Evolutionary conservation across 1,140 invertebrate species (phyloP), one percentile per base, ranked within the genome.

Genomic region (Brevipalpus yothersi): DNA sequence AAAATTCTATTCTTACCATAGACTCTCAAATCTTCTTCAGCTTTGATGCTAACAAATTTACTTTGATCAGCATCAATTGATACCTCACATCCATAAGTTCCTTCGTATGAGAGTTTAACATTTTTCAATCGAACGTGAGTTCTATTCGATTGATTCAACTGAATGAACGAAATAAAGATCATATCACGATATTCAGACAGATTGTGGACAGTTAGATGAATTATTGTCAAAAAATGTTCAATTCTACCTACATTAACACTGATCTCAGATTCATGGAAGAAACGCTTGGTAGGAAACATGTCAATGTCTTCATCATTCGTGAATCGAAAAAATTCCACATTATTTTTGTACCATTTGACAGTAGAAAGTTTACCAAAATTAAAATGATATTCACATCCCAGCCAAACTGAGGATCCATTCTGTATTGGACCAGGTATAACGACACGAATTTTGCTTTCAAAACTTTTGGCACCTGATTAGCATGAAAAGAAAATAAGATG

Each of bases 341-440:
- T 66, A 51, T 66, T 61, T 59, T 66, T 66, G 45, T 66, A 66
- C 58, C 58, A 73, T 66, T 73, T 73, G 53, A 72, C 68, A 9
- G 70, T 68, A 60, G 72, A 73, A 23, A 73, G 60, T 10, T 61
- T 42, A 43, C 71, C 70, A 12, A 19, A 39, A 51, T 17, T 51
- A 13, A 51, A 17, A 63, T 73, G 68, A 62, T 69, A 73, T 42
- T 68, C 62, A 62, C 72, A 73, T 12, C 66, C 65, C 23, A 73
- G 60, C 59, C 63, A 63, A 13, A 69, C 63, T 4, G 61, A 49
- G 41, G 62, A 55, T 17, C 64, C 64, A 55, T 56, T 61, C 0
- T 40, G 49, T 21, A 61, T 53, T 23, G 60, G 59, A 8, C 57
- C 57, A 12, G 65, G 65, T 11, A 66, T 60, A 12, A 53, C 59